Evolutionary conservation across 2,888 invertebrate species (phyloP).

Genomic region (Ennomos quercinarius): DNA sequence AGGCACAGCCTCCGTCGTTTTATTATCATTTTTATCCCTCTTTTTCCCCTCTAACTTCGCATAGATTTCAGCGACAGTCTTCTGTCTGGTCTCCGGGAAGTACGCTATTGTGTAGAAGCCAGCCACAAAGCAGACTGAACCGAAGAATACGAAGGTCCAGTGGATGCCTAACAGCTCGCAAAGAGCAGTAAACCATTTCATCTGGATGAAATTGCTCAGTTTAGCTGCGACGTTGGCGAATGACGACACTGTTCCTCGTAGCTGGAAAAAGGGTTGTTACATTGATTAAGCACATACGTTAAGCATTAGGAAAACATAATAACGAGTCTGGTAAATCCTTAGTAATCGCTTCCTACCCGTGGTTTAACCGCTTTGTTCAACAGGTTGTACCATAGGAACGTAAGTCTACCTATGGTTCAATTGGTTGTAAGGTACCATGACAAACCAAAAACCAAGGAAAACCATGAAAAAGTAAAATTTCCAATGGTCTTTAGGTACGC

Average conservation of each 20-base stretch:
- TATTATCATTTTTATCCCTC: constrained; percentile 40
- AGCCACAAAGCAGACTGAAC: constrained; percentile 66
- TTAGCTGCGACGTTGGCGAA: constrained; percentile 77
- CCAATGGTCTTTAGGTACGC: too few relatives aligned
- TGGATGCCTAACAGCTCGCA: constrained; percentile 73
- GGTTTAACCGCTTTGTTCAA: too few relatives aligned
- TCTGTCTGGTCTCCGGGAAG: constrained; percentile 76
- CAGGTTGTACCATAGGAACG: too few relatives aligned
- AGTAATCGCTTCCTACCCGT: too few relatives aligned
- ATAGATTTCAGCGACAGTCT: constrained; percentile 74
- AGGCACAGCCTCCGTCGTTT: constrained; percentile 51
- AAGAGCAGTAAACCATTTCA: constrained; percentile 76
- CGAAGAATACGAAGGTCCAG: constrained; percentile 76
- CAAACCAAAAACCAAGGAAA: too few relatives aligned
- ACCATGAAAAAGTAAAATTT: too few relatives aligned
- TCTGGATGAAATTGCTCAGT: constrained; percentile 77
- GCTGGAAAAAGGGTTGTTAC: constrained; percentile 52
- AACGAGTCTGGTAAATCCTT: too few relatives aligned
- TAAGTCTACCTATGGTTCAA: too few relatives aligned
- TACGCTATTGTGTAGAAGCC: constrained; percentile 65
- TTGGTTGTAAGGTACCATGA: too few relatives aligned
- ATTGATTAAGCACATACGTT: too few relatives aligned
- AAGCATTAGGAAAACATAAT: too few relatives aligned
- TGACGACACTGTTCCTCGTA: constrained; percentile 75
- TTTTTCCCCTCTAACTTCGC: constrained; percentile 61